Percentiles rank a stretch among this genome's conserved stretches.
Conservation (phyloP, 2,888 invertebrate species). For the Cephalotes varians region DNA sequence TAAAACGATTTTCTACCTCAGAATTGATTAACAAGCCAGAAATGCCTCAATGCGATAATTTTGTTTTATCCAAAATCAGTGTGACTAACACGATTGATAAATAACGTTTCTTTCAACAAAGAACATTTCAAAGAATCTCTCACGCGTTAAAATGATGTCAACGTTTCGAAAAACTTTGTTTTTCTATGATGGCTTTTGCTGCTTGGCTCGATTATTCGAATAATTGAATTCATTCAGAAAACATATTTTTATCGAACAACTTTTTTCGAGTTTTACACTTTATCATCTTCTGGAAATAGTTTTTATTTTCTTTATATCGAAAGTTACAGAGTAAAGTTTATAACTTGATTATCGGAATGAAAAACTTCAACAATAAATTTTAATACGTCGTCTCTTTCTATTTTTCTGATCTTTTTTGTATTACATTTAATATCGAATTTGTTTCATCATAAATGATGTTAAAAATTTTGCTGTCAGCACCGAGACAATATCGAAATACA, state of each 20-base stretch:
- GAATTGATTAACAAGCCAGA: neutral
- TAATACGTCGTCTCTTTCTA: neutral
- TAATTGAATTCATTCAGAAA: constrained; percentile 9
- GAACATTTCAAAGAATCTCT: constrained; percentile 14
- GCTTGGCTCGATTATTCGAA: neutral
- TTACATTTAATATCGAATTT: constrained; percentile 5
- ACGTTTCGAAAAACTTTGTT: neutral
- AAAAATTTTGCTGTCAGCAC: neutral
- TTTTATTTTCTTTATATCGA: neutral
- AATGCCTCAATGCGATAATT: neutral
- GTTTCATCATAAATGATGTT: neutral
- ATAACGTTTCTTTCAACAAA: neutral
- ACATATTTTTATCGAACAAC: too few species aligned
- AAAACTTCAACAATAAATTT: neutral
- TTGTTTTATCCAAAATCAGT: neutral
- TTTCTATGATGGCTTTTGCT: constrained; percentile 4
- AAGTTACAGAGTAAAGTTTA: neutral
- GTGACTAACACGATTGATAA: constrained; percentile 1
- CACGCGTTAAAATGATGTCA: constrained; percentile 1
- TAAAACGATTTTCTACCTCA: neutral
- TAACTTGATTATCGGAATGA: neutral
- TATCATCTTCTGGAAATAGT: neutral
- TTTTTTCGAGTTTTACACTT: neutral
- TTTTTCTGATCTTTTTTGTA: neutral
- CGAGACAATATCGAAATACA: neutral